phyloP scores from a whole-genome alignment of 2,113 vertebrate species.

The human (Homo sapiens) region DNA sequence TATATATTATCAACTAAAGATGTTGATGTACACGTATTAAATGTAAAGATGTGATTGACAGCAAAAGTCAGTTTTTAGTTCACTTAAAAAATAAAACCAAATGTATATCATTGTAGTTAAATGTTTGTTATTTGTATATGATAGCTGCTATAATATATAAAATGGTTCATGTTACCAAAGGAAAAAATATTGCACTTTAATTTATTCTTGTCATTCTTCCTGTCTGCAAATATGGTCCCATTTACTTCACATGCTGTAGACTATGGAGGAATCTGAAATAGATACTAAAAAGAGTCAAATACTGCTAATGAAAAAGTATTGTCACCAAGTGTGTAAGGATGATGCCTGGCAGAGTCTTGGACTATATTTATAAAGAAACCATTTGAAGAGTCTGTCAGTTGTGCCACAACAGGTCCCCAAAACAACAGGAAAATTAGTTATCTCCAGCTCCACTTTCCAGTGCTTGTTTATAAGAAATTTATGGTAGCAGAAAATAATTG shows the following conservation, averaged over 20 bases:
- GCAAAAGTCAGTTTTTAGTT: constrained; percentile 22
- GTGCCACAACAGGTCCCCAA: too few species aligned
- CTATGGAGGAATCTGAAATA: not conserved
- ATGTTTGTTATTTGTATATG: not conserved
- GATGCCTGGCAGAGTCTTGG: not conserved
- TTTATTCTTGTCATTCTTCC: not conserved
- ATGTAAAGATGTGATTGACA: not conserved
- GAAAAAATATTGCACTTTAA: not conserved
- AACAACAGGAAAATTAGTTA: not conserved
- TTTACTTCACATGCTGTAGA: not conserved
- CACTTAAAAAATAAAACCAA: not conserved
- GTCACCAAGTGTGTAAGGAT: not conserved
- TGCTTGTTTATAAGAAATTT: not conserved
- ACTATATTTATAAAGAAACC: not conserved
- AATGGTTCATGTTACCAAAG: not conserved
- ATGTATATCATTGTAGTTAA: not conserved
- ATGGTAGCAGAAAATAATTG: not conserved
- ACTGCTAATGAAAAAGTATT: not conserved
- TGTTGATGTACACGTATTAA: not conserved
- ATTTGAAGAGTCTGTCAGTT: not conserved
- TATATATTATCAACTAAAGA: not conserved
- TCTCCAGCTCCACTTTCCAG: not conserved
- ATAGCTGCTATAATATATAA: not conserved
- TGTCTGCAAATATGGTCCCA: rapidly evolving
- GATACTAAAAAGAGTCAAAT: not conserved